Conservation (phyloP, 2,113 vertebrate species). For the Emydura subglobosa region DNA sequence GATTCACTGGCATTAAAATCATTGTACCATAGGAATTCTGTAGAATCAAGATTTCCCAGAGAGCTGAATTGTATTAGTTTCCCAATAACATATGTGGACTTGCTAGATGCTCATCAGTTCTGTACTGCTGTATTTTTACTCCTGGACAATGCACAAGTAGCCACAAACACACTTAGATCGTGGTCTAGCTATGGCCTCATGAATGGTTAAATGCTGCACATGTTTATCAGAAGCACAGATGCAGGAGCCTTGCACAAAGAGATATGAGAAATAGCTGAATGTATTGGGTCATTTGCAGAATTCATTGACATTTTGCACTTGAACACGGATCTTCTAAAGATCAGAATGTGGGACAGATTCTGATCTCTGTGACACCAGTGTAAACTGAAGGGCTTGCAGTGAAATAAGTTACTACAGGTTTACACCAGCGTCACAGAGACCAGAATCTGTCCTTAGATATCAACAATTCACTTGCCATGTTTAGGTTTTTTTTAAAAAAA, state of each 20-base stretch:
- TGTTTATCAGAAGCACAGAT: not conserved
- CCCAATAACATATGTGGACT: not conserved
- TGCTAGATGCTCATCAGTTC: not conserved
- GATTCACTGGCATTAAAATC: not conserved
- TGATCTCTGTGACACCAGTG: not conserved
- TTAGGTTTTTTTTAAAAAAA: no score
- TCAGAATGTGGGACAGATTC: rapidly evolving
- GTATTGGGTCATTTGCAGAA: not conserved
- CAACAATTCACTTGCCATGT: no score
- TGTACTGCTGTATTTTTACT: not conserved
- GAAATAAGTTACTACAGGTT: not conserved
- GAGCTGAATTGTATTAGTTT: not conserved
- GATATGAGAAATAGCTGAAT: not conserved
- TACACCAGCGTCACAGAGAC: no score
- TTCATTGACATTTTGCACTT: not conserved
- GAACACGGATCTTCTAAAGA: not conserved
- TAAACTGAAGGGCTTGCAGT: not conserved
- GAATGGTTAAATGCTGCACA: not conserved
- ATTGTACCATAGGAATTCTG: not conserved
- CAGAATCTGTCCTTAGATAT: no score
- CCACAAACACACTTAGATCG: not conserved
- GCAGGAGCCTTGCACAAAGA: not conserved
- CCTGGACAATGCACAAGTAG: not conserved
- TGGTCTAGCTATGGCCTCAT: not conserved
- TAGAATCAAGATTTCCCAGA: not conserved